Evolutionary conservation across 2,888 invertebrate species (phyloP), one percentile per base, ranked within the genome.

Genomic region (Dyspetes luteomarginatus): DNA sequence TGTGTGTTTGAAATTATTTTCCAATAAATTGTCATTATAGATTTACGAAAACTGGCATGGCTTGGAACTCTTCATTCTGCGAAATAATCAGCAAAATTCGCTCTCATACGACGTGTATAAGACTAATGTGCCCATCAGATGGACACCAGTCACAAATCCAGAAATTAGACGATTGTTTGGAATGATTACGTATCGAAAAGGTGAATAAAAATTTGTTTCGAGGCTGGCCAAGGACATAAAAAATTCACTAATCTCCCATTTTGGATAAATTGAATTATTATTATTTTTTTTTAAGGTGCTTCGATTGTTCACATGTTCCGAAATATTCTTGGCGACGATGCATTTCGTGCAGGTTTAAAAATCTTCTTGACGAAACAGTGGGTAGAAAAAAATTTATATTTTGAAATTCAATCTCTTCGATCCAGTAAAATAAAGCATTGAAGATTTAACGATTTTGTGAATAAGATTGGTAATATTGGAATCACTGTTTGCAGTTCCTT

Each of bases 151-250:
- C 69, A 92, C 93, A 0, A 93, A 93, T 0, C 90, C 92, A 0
- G 93, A 94, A 83, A 92, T 94, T 72, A 85, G 92, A 3, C 91
- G 92, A 0, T 93, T 94, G 17, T 95, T 95, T 88, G 94, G 94
- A 84, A 91, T 92, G 15, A 93, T 94, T 0, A 93, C 94, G 68
- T 95, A 95, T 84, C 93, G 93, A 80, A 95, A 95, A 92, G 94
- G 94, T 94, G 56, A 50, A 43, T 65, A 4, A 30, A 24, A 9
- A 4, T 30, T 19, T 45, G 15, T 36, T 0, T 2, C 3, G 12
- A 4, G 30, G 12, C 0, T 12, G n/a, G n/a, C n/a, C n/a, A n/a
- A n/a, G n/a, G n/a, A n/a, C n/a, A n/a, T n/a, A n/a, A n/a, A n/a
- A 30, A 30, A 4, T 30, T 30, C 30, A 36, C 12, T 9, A 36